Conservation (phyloP, 2,888 invertebrate species). For the Carabus problematicus region DNA sequence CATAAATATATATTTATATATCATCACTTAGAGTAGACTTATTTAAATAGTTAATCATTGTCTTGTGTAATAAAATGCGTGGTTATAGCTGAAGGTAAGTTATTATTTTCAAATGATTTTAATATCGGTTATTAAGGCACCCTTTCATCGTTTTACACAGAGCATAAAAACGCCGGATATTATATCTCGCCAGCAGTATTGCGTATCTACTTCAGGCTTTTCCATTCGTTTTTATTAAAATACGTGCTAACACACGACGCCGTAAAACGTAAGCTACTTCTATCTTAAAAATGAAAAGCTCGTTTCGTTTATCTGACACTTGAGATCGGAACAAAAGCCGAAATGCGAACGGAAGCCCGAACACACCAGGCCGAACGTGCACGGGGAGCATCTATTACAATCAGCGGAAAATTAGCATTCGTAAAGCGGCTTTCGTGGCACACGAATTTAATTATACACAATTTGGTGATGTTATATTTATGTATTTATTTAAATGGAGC, state of each 20-base stretch:
- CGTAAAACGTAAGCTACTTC: conserved; percentile 15
- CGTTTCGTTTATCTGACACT: conserved; percentile 30
- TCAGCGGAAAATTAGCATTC: conserved; percentile 59
- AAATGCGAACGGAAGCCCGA: conserved; percentile 1
- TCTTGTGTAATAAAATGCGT: not conserved
- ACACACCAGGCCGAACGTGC: conserved; percentile 17
- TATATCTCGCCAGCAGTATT: conserved; percentile 12
- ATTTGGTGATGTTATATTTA: conserved; percentile 62
- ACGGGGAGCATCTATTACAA: conserved; percentile 58
- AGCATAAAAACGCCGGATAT: conserved; percentile 19
- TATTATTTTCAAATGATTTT: conserved; percentile 14
- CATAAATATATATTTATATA: too few relatives aligned
- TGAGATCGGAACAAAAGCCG: conserved; percentile 34
- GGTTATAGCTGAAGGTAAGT: conserved; percentile 1
- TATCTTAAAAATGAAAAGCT: conserved; percentile 33
- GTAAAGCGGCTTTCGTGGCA: conserved; percentile 57
- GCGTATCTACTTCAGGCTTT: not conserved
- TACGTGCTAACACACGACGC: conserved; percentile 18
- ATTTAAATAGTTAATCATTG: too few relatives aligned
- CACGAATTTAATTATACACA: conserved; percentile 61
- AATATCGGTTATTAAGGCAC: conserved; percentile 16
- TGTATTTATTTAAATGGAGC: conserved; percentile 61
- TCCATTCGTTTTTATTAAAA: conserved; percentile 18
- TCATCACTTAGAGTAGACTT: too few relatives aligned
- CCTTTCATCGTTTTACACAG: not conserved